Evolutionary conservation across 2,888 invertebrate genomes (phyloP).

Genomic region (Imbricaverruca yamaguchii): DNA sequence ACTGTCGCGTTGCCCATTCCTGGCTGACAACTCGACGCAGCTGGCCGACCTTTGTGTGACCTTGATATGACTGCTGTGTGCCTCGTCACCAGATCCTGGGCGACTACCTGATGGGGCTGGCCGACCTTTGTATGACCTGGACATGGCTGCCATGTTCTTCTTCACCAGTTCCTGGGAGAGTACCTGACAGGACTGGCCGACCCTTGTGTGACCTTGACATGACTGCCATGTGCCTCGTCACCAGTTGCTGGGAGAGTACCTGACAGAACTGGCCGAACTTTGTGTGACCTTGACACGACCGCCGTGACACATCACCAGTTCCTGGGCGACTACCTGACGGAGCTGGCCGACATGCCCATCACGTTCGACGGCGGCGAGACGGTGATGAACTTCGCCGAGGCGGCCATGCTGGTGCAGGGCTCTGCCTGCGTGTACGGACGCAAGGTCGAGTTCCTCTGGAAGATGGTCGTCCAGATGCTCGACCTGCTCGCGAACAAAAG

Average conservation of each 20-base stretch:
- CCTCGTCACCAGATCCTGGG: constrained; percentile 53
- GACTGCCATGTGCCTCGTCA: too few relatives aligned
- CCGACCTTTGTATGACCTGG: constrained; percentile 32
- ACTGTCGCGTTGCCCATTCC: constrained; percentile 41
- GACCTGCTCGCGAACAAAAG: constrained; percentile 41
- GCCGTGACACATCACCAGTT: constrained; percentile 41
- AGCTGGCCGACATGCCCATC: constrained; percentile 42
- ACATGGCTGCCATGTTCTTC: too few relatives aligned
- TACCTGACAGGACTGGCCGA: too few relatives aligned
- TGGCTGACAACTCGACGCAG: too few relatives aligned
- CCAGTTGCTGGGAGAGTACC: constrained; percentile 41
- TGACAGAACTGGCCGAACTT: too few relatives aligned
- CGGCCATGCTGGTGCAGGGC: constrained; percentile 67
- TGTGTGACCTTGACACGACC: too few relatives aligned
- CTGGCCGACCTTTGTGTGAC: too few relatives aligned
- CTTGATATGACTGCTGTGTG: too few relatives aligned
- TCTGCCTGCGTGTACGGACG: constrained; percentile 61
- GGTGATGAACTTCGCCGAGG: constrained; percentile 63
- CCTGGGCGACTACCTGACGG: constrained; percentile 52
- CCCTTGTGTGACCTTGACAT: too few relatives aligned
- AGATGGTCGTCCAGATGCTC: constrained; percentile 41
- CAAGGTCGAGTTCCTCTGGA: constrained; percentile 58
- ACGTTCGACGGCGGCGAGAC: constrained; percentile 42
- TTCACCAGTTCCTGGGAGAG: too few relatives aligned
- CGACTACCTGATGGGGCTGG: constrained; percentile 50